Conservation (phyloP, 1,140 invertebrate species). For the Daktulosphaira vitifoliae region DNA sequence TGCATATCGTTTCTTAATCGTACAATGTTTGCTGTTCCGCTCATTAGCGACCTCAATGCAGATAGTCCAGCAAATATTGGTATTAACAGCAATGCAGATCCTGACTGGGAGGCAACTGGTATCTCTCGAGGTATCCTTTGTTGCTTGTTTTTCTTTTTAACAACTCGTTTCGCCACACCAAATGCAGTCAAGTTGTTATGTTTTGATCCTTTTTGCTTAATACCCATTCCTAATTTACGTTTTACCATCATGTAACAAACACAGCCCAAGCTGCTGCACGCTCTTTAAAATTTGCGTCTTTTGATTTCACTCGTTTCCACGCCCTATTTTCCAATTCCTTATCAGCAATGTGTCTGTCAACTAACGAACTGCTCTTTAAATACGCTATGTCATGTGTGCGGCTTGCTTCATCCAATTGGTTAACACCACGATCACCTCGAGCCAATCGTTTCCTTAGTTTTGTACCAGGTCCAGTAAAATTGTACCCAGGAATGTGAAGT, state of each 20-base stretch:
- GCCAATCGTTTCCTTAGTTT: slow-evolving; percentile 43
- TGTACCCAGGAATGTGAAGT: slow-evolving; percentile 45
- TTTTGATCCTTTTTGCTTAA: too few species aligned
- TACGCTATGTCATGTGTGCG: slow-evolving; percentile 46
- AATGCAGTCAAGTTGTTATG: too few species aligned
- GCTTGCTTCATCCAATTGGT: slow-evolving; percentile 44
- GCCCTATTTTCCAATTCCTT: slow-evolving; percentile 42
- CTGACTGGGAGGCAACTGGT: too few species aligned
- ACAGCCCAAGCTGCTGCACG: slow-evolving; percentile 40
- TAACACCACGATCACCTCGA: slow-evolving; percentile 44
- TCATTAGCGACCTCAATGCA: not conserved
- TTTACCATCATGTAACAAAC: slow-evolving; percentile 40
- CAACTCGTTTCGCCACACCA: too few species aligned
- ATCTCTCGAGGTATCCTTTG: not conserved
- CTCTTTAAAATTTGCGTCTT: slow-evolving; percentile 41
- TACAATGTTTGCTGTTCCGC: not conserved
- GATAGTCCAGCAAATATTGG: not conserved
- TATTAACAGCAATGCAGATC: too few species aligned
- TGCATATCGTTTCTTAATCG: too few species aligned
- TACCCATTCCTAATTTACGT: slow-evolving; percentile 40
- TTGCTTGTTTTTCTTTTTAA: too few species aligned
- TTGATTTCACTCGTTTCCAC: slow-evolving; percentile 42
- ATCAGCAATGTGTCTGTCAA: slow-evolving; percentile 43
- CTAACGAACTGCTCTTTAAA: slow-evolving; percentile 41
- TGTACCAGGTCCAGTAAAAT: slow-evolving; percentile 46